A percentile compares a stretch with the other conserved stretches of the same genome.
These are phyloP conservation scores for Motacilla tschutschensis DNA, from an alignment of 2,113 vertebrate species.

Conservation along the genomic window DNA sequence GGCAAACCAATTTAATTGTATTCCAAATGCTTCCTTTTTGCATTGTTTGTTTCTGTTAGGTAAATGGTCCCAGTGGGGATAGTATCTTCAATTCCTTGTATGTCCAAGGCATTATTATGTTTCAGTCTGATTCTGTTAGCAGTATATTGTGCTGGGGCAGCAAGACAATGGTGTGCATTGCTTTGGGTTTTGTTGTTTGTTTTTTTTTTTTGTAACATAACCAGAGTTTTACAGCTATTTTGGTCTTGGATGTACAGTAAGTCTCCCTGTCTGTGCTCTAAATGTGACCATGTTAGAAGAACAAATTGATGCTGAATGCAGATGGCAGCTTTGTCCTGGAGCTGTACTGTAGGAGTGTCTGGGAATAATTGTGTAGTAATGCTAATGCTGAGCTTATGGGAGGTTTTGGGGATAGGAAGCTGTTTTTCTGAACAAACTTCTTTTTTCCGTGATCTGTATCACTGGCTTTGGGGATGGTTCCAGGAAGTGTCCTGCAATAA, in stretches of 20 bases:
- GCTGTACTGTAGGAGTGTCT: neutral
- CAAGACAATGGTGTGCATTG: neutral
- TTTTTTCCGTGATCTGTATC: neutral
- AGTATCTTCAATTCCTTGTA: conserved; percentile 29
- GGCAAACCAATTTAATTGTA: neutral
- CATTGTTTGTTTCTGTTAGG: conserved; percentile 40
- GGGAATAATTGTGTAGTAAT: neutral
- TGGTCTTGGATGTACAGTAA: neutral
- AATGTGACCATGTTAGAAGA: neutral
- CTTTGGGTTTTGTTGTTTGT: neutral
- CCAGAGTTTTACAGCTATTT: conserved; percentile 1
- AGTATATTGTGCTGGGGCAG: neutral
- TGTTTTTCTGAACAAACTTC: neutral
- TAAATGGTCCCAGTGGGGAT: conserved; percentile 10
- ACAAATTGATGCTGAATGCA: neutral
- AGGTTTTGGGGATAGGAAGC: neutral
- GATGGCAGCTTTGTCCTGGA: neutral
- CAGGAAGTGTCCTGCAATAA: conserved; percentile 23
- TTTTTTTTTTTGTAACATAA: neutral
- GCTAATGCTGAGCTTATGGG: neutral
- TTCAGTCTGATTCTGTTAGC: neutral
- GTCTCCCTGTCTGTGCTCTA: neutral
- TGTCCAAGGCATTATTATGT: neutral
- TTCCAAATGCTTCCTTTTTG: conserved; percentile 48
- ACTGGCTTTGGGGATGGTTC: conserved; percentile 4